Conservation (phyloP, 2,113 vertebrate species). For the Pseudorectes ferrugineus region DNA sequence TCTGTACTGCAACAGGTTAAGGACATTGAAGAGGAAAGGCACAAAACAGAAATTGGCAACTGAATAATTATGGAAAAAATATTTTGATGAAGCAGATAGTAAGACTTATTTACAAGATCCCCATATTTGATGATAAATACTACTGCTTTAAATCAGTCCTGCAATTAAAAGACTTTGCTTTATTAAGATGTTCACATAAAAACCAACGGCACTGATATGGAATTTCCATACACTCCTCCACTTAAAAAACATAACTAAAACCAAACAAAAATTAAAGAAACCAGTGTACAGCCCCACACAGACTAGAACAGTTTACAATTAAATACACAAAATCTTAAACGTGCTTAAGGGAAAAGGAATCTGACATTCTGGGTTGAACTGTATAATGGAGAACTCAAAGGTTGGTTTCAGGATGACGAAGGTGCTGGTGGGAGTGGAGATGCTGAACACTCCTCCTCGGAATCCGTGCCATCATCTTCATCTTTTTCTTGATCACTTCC, state of each 20-base stretch:
- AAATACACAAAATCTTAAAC: slow-evolving; percentile 80
- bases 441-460: slow-evolving; percentile 89
- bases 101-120: slow-evolving; percentile 74
- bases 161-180: slow-evolving; percentile 47
- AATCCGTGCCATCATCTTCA: slow-evolving; percentile 88
- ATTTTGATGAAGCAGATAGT: slow-evolving; percentile 70
- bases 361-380: slow-evolving; percentile 41
- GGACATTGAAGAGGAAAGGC: slow-evolving; percentile 86
- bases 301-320: slow-evolving; percentile 83
- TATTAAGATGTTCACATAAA: slow-evolving; percentile 67
- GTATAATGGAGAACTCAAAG: not conserved
- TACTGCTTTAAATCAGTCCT: slow-evolving; percentile 59
- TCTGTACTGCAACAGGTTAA: slow-evolving; percentile 82
- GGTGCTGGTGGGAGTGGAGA: slow-evolving; percentile 63
- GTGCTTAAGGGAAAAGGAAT: slow-evolving; percentile 70
- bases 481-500: slow-evolving; percentile 95
- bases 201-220: slow-evolving; percentile 64
- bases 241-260: slow-evolving; percentile 50
- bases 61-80: slow-evolving; percentile 61
- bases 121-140: slow-evolving; percentile 63
- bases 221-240: slow-evolving; percentile 54
- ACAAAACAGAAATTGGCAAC: slow-evolving; percentile 82
- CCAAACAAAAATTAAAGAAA: slow-evolving; percentile 60
- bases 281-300: slow-evolving; percentile 80
- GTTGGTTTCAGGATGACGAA: slow-evolving; percentile 69